Percentiles rank a stretch among this genome's conserved stretches.
Evolutionary conservation across 2,888 invertebrate species (phyloP).

Genomic region (Acanthoscelides obtectus): DNA sequence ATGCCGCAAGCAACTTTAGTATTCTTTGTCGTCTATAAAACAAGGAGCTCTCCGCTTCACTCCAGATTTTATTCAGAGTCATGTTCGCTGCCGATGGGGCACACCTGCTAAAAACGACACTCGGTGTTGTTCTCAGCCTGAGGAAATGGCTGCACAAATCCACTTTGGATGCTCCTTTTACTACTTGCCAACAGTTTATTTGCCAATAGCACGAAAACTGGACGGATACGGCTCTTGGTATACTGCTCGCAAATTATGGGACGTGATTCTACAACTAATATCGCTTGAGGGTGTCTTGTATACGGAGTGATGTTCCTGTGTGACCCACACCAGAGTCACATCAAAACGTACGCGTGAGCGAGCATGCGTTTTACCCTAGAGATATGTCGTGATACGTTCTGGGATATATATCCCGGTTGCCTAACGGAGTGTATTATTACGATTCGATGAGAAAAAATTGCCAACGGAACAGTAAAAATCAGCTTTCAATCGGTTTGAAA

Average conservation of each 20-base stretch:
- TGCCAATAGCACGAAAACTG: neutral
- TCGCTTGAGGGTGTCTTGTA: neutral
- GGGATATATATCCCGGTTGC: too few relatives aligned
- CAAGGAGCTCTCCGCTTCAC: neutral
- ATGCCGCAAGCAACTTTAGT: neutral
- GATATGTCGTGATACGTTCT: too few relatives aligned
- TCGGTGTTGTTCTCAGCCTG: neutral
- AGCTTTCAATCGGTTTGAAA: too few relatives aligned
- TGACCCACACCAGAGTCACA: too few relatives aligned
- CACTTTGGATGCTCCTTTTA: neutral
- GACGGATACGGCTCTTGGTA: neutral
- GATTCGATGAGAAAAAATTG: too few relatives aligned
- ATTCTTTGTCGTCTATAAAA: neutral
- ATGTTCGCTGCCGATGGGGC: neutral
- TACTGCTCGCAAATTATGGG: neutral
- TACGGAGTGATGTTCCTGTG: neutral
- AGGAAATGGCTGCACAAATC: neutral
- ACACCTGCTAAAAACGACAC: neutral
- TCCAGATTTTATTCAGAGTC: neutral
- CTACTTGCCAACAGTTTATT: neutral
- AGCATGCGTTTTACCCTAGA: too few relatives aligned
- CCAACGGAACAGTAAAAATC: too few relatives aligned
- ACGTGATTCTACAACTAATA: neutral
- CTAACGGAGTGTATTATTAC: too few relatives aligned
- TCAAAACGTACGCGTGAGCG: too few relatives aligned